phyloP scores from a whole-genome alignment of 2,888 invertebrate species.

The Eupithecia inturbata region DNA sequence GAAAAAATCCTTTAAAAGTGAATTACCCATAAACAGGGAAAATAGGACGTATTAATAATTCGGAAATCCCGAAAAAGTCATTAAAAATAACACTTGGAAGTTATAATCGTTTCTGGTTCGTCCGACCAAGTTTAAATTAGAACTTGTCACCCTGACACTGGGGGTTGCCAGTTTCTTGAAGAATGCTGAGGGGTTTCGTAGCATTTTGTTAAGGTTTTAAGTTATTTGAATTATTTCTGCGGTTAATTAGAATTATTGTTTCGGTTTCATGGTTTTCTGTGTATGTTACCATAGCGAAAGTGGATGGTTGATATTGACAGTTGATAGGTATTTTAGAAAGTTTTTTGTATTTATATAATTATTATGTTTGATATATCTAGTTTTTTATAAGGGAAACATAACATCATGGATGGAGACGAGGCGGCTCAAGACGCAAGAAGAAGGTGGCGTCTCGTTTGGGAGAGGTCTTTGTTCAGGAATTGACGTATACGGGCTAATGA shows the following conservation, averaged over 20 bases:
- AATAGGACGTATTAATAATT: conserved; percentile 69
- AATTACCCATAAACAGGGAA: conserved; percentile 50
- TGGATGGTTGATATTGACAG: not conserved
- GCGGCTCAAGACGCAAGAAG: no score
- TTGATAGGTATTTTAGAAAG: not conserved
- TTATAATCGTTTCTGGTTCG: conserved; percentile 71
- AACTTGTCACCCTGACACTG: conserved; percentile 71
- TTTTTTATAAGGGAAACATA: no score
- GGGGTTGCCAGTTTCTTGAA: conserved; percentile 48
- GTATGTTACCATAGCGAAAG: not conserved
- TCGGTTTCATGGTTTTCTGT: not conserved
- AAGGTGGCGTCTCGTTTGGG: no score
- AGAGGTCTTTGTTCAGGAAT: no score
- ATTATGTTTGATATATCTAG: no score
- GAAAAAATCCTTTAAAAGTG: conserved; percentile 41
- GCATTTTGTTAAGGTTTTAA: conserved; percentile 3
- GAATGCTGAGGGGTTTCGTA: conserved; percentile 49
- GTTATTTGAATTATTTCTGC: not conserved
- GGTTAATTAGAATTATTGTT: not conserved
- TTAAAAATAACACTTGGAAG: conserved; percentile 79
- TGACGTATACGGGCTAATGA: no score
- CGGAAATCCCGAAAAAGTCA: conserved; percentile 70
- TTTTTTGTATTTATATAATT: no score
- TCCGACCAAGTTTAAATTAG: conserved; percentile 76
- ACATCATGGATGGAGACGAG: no score